Percentiles rank a stretch among this genome's conserved stretches.
Conservation (phyloP, 2,797 vertebrate species). For the Tenualosa ilisha region DNA sequence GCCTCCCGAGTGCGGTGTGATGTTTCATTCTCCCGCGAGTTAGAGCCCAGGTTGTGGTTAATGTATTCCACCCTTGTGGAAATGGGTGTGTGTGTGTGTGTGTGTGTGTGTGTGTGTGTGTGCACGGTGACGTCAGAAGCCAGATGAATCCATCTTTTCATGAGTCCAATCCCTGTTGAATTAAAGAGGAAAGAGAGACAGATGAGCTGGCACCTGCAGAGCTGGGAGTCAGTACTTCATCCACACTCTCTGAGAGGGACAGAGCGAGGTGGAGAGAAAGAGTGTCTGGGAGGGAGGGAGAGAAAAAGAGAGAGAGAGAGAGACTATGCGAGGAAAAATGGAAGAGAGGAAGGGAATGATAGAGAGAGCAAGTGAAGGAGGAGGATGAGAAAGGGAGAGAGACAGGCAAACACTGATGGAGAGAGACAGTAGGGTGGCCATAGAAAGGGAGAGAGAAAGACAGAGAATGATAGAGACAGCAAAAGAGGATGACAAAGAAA, state of each 20-base stretch:
- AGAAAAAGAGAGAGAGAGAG: not conserved
- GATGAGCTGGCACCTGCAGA: slow-evolving; percentile 29
- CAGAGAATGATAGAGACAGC: not conserved
- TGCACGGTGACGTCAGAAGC: not conserved
- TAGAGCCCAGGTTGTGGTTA: not conserved
- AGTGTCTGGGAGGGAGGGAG: not conserved
- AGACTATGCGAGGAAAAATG: not conserved
- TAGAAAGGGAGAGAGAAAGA: not conserved
- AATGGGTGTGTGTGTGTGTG: not conserved
- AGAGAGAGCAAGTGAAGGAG: not conserved
- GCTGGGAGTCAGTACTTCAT: slow-evolving; percentile 34
- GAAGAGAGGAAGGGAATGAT: not conserved
- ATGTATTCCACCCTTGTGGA: slow-evolving; percentile 3
- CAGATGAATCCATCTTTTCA: slow-evolving; percentile 16
- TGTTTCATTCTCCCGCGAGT: not conserved
- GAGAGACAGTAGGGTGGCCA: not conserved
- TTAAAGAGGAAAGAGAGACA: slow-evolving; percentile 10
- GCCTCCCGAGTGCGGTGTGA: not conserved
- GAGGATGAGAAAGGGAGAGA: not conserved
- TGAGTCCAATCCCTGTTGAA: slow-evolving; percentile 11
- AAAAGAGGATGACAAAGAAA: not conserved
- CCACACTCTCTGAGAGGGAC: not conserved
- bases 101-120: not conserved
- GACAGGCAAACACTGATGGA: not conserved
- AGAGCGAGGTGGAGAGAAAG: not conserved